Evolutionary conservation across 2,888 invertebrate species (phyloP), one percentile per base, ranked within the genome.

Genomic region (Drosophila pseudotalamancana): DNA sequence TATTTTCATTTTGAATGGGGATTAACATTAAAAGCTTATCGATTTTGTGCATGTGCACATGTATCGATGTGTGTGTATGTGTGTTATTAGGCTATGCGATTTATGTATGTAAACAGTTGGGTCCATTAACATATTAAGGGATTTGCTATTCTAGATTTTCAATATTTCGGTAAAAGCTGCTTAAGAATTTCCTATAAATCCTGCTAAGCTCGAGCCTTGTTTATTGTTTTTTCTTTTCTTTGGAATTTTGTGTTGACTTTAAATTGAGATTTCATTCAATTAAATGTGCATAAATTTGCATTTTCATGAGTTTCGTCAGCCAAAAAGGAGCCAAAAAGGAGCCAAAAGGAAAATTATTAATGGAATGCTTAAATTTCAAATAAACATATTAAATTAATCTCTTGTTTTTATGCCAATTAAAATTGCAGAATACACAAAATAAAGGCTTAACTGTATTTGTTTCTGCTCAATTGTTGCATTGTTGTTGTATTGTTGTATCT

Each of bases 71-170:
- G 1, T 2, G 6, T 1, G 8, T 12, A 37, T 53, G 57, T 51
- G 23, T 63, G 34, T 65, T 43, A 59, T 49, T 32, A 39, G 56
- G 40, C 32, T 57, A 39, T 67, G 46, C 51, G 45, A 46, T 57
- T 48, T 77, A 48, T 51, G 57, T 72, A 64, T 64, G 72, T 72
- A 78, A 71, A 75, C 71, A 79, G 60, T 59, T 55, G 69, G 69
- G 77, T 82, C 77, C 87, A 87, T 87, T 88, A 87, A 79, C 83
- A 82, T 87, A 88, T 87, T 87, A 88, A 75, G 73, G 73, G 85
- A 85, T 87, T 87, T 71, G 67, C 48, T 70, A 48, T 68, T 54
- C 56, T 45, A 51, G 56, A 66, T 64, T 78, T 77, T 73, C 71
- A 72, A 81, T 72, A 78, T 64, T 55, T 63, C 32, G 32, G 46